Evolutionary conservation across 2,888 invertebrate genomes (phyloP), one percentile per base, ranked within the genome.

Genomic region (Cheilosia vernalis): DNA sequence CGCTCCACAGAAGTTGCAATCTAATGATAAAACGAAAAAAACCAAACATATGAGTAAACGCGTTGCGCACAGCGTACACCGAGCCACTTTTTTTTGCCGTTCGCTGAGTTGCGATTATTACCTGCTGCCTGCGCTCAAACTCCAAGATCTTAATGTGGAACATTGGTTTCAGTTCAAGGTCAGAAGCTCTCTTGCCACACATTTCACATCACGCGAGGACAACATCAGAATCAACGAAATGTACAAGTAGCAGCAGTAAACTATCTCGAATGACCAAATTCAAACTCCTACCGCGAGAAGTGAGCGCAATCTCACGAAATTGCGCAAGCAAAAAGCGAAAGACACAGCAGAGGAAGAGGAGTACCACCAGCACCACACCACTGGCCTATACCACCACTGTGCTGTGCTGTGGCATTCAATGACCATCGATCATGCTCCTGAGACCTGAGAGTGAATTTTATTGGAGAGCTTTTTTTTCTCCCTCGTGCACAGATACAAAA

Each of bases 121-220:
- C 53, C 63, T 66, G 67, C 63, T 74, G 63, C 53, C 56, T 55
- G 69, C 53, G 37, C 37, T 37, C 37, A 10, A 37, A 13, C 64
- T 21, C 56, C 76, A 63, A 85, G 72, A 76, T 85, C 85, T 85
- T 77, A 81, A 81, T 81, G 81, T 85, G 81, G 85, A 85, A 85
- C 85, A 85, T 85, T 85, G 81, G 81, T 81, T 85, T 76, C 76
- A 81, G 85, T 85, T 85, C 85, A 85, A 85, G 85, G 85, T 85
- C 81, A 85, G 63, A 81, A 85, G 80, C 80, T 80, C 70, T 85
- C 44, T 70, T 42, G 42, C 77, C 76, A 56, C 69, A 49, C 44
- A 63, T 63, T 66, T 64, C 69, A 55, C 61, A 61, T 69, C 61
- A 61, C 53, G 79, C 84, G 79, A 84, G 80, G 84, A 84, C 84